These are phyloP conservation scores for Tipula lateralis DNA, from an alignment of 2,888 invertebrate species.

Conservation along the genomic window DNA sequence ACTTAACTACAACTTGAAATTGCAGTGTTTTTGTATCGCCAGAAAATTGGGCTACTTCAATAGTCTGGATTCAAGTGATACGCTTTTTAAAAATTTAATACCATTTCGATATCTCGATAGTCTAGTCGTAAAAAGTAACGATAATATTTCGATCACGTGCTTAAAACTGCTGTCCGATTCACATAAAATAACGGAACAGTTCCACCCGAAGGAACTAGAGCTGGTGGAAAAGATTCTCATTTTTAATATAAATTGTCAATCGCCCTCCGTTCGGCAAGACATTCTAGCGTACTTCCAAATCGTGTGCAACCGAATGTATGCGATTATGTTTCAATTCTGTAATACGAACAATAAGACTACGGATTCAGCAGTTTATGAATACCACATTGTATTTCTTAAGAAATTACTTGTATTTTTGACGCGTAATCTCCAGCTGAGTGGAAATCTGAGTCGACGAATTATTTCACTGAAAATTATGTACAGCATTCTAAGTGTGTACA, in stretches of 20 bases:
- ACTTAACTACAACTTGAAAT: background rate
- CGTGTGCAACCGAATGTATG: constrained; percentile 52
- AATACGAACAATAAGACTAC: background rate
- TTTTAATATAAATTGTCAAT: constrained; percentile 65
- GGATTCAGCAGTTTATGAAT: constrained; percentile 35
- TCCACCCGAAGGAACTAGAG: constrained; percentile 58
- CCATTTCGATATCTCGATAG: constrained; percentile 51
- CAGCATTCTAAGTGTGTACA: constrained; percentile 41
- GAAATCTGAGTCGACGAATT: constrained; percentile 58
- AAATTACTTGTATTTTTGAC: constrained; percentile 53
- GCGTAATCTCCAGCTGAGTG: constrained; percentile 56
- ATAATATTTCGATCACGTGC: constrained; percentile 62
- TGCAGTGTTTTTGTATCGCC: constrained; percentile 40
- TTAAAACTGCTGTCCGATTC: constrained; percentile 68
- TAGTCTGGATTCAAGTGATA: constrained; percentile 34
- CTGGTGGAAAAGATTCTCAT: constrained; percentile 59
- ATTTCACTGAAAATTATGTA: constrained; percentile 56
- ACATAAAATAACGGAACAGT: constrained; percentile 65
- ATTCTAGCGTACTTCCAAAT: constrained; percentile 67
- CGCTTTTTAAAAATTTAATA: constrained; percentile 55
- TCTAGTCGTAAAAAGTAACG: constrained; percentile 51
- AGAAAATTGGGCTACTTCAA: constrained; percentile 50
- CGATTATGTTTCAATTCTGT: constrained; percentile 42
- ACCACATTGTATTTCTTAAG: constrained; percentile 51
- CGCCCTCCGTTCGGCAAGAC: constrained; percentile 63